These are phyloP conservation scores for Lampropteryx suffumata DNA, from an alignment of 2,888 invertebrate species.

Conservation along the genomic window DNA sequence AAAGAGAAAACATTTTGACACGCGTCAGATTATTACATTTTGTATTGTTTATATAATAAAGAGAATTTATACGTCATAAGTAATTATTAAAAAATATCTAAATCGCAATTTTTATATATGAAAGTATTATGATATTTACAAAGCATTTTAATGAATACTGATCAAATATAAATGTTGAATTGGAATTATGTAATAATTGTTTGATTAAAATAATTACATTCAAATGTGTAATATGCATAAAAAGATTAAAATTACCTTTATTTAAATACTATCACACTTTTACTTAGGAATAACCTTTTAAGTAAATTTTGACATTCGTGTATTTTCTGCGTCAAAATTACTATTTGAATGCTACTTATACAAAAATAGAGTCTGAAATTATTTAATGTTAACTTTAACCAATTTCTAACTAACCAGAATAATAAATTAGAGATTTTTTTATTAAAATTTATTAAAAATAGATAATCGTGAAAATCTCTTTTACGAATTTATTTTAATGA, in stretches of 20 bases:
- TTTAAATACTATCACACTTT: conserved; percentile 61
- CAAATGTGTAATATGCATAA: conserved; percentile 19
- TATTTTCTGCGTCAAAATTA: neutral
- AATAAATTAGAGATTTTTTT: too few relatives aligned
- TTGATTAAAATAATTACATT: conserved; percentile 26
- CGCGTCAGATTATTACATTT: too few relatives aligned
- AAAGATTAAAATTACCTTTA: conserved; percentile 31
- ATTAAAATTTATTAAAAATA: too few relatives aligned
- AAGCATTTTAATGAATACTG: conserved; percentile 65
- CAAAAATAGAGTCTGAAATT: conserved; percentile 5
- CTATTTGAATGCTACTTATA: neutral
- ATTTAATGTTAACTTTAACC: neutral
- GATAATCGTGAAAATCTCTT: too few relatives aligned
- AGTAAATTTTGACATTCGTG: neutral
- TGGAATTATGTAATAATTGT: conserved; percentile 45
- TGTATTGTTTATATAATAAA: too few relatives aligned
- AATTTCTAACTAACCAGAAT: too few relatives aligned
- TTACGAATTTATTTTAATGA: too few relatives aligned
- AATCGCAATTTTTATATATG: conserved; percentile 43
- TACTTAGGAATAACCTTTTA: conserved; percentile 13
- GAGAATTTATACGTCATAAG: conserved; percentile 4
- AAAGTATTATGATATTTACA: conserved; percentile 73
- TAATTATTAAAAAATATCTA: conserved; percentile 62
- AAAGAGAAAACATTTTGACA: conserved; percentile 50
- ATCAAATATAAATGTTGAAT: conserved; percentile 47